Conservation (phyloP, 2,888 invertebrate genomes). For the Dolichopus griseipennis region DNA sequence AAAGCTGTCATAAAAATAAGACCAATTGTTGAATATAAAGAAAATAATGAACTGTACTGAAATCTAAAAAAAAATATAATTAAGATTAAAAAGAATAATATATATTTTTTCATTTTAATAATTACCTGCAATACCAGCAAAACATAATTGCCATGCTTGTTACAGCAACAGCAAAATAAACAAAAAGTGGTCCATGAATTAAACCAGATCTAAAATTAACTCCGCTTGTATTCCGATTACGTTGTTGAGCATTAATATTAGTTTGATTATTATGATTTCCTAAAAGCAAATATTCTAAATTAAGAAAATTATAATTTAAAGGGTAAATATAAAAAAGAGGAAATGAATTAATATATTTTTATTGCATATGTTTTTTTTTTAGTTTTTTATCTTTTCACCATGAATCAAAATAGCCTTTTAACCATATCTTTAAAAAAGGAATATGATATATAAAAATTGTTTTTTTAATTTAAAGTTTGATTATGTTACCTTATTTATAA, state of each 20-base stretch:
- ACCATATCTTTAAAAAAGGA: too few species aligned
- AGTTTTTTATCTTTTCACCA: too few species aligned
- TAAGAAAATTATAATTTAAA: background rate
- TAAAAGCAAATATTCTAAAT: slow-evolving; percentile 1
- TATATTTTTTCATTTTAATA: background rate
- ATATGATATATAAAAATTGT: too few species aligned
- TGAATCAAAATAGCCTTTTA: too few species aligned
- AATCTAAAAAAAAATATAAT: slow-evolving; percentile 38
- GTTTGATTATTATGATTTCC: slow-evolving; percentile 14
- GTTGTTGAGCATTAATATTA: slow-evolving; percentile 16
- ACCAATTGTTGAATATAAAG: slow-evolving; percentile 29
- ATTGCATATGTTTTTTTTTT: too few species aligned
- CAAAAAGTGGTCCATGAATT: slow-evolving; percentile 20
- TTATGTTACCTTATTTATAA: too few species aligned
- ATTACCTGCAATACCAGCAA: slow-evolving; percentile 29
- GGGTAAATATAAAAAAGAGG: background rate
- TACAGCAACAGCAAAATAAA: slow-evolving; percentile 25
- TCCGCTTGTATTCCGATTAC: slow-evolving; percentile 20
- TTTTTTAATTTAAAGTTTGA: too few species aligned
- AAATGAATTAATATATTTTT: background rate
- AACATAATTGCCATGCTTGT: slow-evolving; percentile 24
- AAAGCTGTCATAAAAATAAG: slow-evolving; percentile 27
- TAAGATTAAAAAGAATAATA: slow-evolving; percentile 11
- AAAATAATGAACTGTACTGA: slow-evolving; percentile 50
- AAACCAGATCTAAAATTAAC: slow-evolving; percentile 17